Evolutionary conservation across 2,113 vertebrate genomes (phyloP), one percentile per base, ranked within the genome.

Genomic region (Notarius quadriscutis): DNA sequence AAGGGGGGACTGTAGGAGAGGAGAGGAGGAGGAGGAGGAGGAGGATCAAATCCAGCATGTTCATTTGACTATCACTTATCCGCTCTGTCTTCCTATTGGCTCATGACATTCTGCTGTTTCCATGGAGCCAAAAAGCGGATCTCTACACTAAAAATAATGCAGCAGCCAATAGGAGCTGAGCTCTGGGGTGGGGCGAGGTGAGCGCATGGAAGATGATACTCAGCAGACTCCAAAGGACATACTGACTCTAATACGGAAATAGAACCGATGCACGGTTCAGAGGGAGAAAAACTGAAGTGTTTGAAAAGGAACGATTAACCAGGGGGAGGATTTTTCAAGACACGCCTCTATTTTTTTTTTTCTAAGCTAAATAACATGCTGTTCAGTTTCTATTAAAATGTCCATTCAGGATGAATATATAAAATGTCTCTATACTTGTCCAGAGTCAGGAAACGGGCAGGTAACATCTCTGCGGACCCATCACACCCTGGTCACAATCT

Each of bases 91-190:
- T 91, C 86, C 77, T 53, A 92, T 92, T 92, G 91, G 91, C 84
- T 79, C n/a, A 55, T 18, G 82, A 82, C 81, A 89, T 89, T 91
- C 88, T 84, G 84, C 91, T 92, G 91, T 92, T 90, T 91, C 91
- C 91, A 92, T 91, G 91, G 90, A 92, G 91, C 85, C 91, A 81
- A 88, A 81, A 91, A 89, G 85, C 57, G 80, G 72, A 67, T 87
- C 84, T 89, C 86, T 80, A 83, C 80, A 74, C 85, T 84, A 88
- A 91, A 91, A 92, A 87, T 81, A 81, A 77, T 82, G 72, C 85
- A 5, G 7, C 72, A 88, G 84, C 90, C 90, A 91, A 91, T 92
- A 72, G 84, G 77, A 84, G 87, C 11, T 22, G 77, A 69, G 30
- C 67, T 63, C 60, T 17, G 69, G 20, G 30, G 83, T 41, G 53